Base-by-base conservation (phyloP, 2,113 vertebrate genomes). In the Pollachius pollachius region DNA sequence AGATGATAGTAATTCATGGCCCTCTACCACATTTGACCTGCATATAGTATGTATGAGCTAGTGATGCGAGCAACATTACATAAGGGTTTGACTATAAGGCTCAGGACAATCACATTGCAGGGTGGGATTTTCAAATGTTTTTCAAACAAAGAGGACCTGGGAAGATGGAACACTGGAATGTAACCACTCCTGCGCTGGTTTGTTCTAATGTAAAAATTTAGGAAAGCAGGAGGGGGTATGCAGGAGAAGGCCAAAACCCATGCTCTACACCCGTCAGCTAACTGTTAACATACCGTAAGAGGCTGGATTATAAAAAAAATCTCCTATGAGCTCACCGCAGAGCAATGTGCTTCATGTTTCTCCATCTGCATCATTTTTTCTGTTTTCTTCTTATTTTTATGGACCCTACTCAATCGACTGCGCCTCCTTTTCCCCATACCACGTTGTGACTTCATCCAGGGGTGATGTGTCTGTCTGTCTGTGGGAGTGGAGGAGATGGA, bases 261-360 rank as follows among this genome's bases (percentile, higher is more conserved):
- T 83, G 73, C 77, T 78, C 71, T 82, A 80, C 80, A 77, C 85
- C 89, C 83, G 86, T 91, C 86, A 88, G 82, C 90, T 90, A 89
- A 87, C 85, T 84, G 84, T 83, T 87, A 91, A 88, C 85, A 89
- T 84, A 85, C 88, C 83, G 60, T 70, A 72, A 71, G 69, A 69
- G 75, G 77, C 79, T 73, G 73, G 87, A 90, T 90, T 91, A 90
- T 93, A 91, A 92, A 89, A 76, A 79, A 75, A 89, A 90, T 90
- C 91, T 88, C 75, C 80, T 78, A 85, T 92, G 92, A 92, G 88
- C 92, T 94, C 92, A 93, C 89, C 78, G 76, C 80, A 76, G 77
- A 92, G 85, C 85, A 87, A 93, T 91, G 88, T 89, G 89, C 89
- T 91, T 92, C 89, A 89, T 91, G 90, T 91, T 91, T 91, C 90